Percentiles rank a stretch among this genome's conserved stretches.
Conservation (phyloP, 2,888 invertebrate species). For the Stenodema calcarata region DNA sequence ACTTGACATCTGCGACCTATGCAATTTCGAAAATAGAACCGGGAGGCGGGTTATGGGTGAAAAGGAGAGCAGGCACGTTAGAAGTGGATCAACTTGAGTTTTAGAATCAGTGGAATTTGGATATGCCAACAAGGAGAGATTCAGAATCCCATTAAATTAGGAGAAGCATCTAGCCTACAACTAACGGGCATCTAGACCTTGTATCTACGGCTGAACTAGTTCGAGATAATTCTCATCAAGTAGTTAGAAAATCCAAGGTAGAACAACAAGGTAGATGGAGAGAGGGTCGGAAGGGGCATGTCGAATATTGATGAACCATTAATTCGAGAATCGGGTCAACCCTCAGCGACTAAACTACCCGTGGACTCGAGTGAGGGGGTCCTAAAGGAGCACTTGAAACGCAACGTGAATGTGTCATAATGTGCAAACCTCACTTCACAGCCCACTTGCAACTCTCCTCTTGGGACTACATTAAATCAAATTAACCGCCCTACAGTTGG, state of each 20-base stretch:
- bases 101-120: no score
- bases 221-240: no score
- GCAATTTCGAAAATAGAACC: no score
- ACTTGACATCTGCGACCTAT: no score
- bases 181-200: no score
- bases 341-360: not conserved
- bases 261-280: not conserved
- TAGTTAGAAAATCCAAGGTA: not conserved
- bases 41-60: no score
- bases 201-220: no score
- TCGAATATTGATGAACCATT: constrained; percentile 9
- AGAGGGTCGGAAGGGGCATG: not conserved
- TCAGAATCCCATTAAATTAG: no score
- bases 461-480: not conserved
- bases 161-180: no score
- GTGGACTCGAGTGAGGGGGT: not conserved
- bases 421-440: not conserved
- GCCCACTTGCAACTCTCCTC: not conserved
- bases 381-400: constrained; percentile 1
- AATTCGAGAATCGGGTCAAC: constrained; percentile 12
- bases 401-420: constrained; percentile 19
- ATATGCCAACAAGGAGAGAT: no score
- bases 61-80: no score
- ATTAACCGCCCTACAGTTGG: not conserved
- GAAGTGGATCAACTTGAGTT: no score